Evolutionary conservation across 2,797 vertebrate genomes (phyloP), one percentile per base, ranked within the genome.

Genomic region (Atherinosoma microstoma): DNA sequence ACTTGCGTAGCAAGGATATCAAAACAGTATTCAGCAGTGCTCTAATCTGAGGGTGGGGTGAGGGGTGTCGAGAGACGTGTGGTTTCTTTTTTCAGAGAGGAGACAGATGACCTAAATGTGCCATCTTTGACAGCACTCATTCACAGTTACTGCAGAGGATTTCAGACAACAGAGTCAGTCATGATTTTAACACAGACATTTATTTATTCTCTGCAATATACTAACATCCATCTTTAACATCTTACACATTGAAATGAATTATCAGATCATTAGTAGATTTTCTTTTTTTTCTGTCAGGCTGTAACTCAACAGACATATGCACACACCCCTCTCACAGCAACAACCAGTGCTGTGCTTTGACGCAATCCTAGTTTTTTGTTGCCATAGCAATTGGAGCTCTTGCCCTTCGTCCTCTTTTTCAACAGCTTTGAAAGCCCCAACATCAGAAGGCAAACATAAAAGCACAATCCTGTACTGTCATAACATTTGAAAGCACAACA

Each of bases 91-190:
- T 80, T 76, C 53, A 76, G 67, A 70, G 35, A 58, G 57, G 53
- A 84, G 80, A 68, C 29, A 6, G 59, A 68, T 85, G 85, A 84
- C 87, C 90, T 85, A 78, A 77, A 87, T 90, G 64, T 88, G 81
- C 81, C 84, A 87, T 78, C 63, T 34, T 66, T 82, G 72, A 78
- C 77, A 83, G 72, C n/a, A 3, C 58, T 85, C 80, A 61, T 78
- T 87, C 83, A 75, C 69, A 76, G 58, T 42, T 70, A 66, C 51
- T 71, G 49, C 81, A 40, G 32, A 62, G 64, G 57, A 84, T 81
- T 75, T 70, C 74, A 73, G 59, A 72, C 51, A 71, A 47, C 62
- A 36, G 30, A 72, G 18, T 60, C 47, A 49, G 30, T 15, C 27
- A 49, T 61, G 6, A 61, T 34, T 34, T 13, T 22, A 20, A 62